Conservation (phyloP, 2,113 vertebrate genomes). For the Sisor rabdophorus region DNA sequence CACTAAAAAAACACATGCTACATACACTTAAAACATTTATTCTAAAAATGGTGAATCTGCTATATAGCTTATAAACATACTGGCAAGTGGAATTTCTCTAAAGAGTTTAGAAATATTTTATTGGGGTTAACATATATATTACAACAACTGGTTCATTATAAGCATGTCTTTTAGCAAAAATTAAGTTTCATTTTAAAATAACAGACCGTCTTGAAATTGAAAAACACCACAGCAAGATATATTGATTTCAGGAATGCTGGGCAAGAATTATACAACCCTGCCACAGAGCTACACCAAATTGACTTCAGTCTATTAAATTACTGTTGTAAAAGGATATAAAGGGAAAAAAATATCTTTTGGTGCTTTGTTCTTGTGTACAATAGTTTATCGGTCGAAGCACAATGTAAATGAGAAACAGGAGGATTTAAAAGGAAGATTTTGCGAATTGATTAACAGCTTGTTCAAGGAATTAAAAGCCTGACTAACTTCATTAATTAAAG, state of each 20-base stretch:
- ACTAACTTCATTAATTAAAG: slow-evolving; percentile 64
- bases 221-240: slow-evolving; percentile 31
- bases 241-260: slow-evolving; percentile 34
- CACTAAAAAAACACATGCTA: background rate
- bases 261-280: slow-evolving; percentile 23
- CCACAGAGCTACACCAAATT: slow-evolving; percentile 58
- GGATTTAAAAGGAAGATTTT: slow-evolving; percentile 60
- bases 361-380: slow-evolving; percentile 65
- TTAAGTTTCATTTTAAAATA: slow-evolving; percentile 35
- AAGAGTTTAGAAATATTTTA: background rate
- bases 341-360: background rate
- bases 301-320: slow-evolving; percentile 53
- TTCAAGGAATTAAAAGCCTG: slow-evolving; percentile 68
- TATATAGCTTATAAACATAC: background rate
- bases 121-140: background rate
- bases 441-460: slow-evolving; percentile 70
- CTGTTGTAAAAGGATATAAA: slow-evolving; percentile 43
- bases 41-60: background rate
- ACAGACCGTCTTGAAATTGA: slow-evolving; percentile 24
- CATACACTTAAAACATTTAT: background rate
- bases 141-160: slow-evolving; percentile 15
- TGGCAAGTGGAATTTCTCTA: background rate
- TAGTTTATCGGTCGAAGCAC: slow-evolving; percentile 67
- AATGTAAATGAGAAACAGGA: slow-evolving; percentile 73
- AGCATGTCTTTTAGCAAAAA: background rate